phyloP scores from a whole-genome alignment of 2,797 vertebrate genomes.

The Cyprinella venusta region DNA sequence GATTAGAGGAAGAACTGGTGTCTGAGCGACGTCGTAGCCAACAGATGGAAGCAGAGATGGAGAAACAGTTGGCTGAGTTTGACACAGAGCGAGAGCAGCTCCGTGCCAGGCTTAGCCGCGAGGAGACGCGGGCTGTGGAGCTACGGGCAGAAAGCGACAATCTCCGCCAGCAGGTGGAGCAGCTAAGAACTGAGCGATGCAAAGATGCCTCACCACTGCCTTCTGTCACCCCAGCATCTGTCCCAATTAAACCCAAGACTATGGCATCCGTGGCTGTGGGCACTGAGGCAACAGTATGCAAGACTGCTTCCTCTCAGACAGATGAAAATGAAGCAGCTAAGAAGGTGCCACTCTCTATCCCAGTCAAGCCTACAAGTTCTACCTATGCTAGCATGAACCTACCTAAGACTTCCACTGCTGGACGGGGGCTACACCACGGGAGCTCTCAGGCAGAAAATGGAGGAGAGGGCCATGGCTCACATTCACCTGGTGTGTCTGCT shows the following conservation, averaged over 20 bases:
- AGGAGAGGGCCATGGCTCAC: constrained; percentile 76
- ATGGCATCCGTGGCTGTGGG: constrained; percentile 82
- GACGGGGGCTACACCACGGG: constrained; percentile 73
- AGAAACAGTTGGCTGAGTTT: constrained; percentile 95
- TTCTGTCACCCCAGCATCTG: constrained; percentile 60
- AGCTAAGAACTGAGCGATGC: constrained; percentile 85
- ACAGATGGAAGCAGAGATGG: constrained; percentile 97
- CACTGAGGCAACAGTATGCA: constrained; percentile 80
- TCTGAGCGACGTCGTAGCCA: constrained; percentile 83
- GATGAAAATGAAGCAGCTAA: constrained; percentile 85
- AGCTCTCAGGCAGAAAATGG: constrained; percentile 86
- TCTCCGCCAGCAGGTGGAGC: constrained; percentile 90
- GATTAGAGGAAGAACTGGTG: constrained; percentile 86
- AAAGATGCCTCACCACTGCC: constrained; percentile 58
- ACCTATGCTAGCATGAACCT: constrained; percentile 82
- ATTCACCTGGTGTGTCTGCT: constrained; percentile 74
- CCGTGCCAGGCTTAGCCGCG: constrained; percentile 87
- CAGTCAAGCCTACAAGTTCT: constrained; percentile 83
- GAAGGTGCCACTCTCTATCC: constrained; percentile 82
- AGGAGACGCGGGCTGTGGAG: constrained; percentile 82
- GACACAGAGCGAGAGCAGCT: constrained; percentile 95
- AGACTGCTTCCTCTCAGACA: constrained; percentile 88
- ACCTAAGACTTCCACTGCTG: constrained; percentile 76
- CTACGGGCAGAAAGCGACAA: constrained; percentile 86
- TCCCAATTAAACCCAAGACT: constrained; percentile 76